Percentiles rank a stretch among this genome's conserved stretches.
Evolutionary conservation across 1,140 invertebrate genomes (phyloP).

Genomic region (Heliconius hermathena): DNA sequence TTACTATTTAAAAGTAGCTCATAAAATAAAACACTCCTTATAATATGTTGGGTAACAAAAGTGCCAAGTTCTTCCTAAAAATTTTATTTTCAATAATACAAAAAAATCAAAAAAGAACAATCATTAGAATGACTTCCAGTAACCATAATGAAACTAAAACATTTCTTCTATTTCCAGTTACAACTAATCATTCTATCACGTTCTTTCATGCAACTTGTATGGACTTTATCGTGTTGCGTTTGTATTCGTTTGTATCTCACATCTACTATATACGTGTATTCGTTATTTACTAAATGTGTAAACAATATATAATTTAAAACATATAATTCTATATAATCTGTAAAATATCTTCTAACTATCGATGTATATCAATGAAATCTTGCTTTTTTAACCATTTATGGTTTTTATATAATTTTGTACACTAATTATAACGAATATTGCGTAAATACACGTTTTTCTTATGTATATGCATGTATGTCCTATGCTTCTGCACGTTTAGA

Average conservation of each 20-base stretch:
- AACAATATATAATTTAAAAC: too few relatives aligned
- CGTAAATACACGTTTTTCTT: background rate
- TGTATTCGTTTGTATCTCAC: slow-evolving; percentile 44
- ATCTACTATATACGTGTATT: slow-evolving; percentile 35
- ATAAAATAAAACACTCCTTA: background rate
- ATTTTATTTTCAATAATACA: background rate
- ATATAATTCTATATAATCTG: too few relatives aligned
- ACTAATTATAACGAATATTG: slow-evolving; percentile 38
- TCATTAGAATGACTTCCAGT: slow-evolving; percentile 32
- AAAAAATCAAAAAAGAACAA: too few relatives aligned
- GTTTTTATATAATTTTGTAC: background rate
- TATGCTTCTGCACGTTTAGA: slow-evolving; percentile 50
- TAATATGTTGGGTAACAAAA: background rate
- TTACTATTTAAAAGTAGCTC: background rate
- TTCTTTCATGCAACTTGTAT: slow-evolving; percentile 71
- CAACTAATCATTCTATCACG: slow-evolving; percentile 56
- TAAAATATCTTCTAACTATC: too few relatives aligned
- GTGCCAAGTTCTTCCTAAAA: background rate
- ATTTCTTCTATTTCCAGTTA: slow-evolving; percentile 58
- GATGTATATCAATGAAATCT: background rate
- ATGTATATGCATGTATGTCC: slow-evolving; percentile 34
- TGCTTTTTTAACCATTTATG: background rate
- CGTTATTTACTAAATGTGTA: slow-evolving; percentile 13
- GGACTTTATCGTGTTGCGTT: slow-evolving; percentile 55
- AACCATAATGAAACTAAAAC: slow-evolving; percentile 39